Base-by-base conservation (phyloP, 2,888 invertebrate species). In the Melinopterus prodromus region DNA sequence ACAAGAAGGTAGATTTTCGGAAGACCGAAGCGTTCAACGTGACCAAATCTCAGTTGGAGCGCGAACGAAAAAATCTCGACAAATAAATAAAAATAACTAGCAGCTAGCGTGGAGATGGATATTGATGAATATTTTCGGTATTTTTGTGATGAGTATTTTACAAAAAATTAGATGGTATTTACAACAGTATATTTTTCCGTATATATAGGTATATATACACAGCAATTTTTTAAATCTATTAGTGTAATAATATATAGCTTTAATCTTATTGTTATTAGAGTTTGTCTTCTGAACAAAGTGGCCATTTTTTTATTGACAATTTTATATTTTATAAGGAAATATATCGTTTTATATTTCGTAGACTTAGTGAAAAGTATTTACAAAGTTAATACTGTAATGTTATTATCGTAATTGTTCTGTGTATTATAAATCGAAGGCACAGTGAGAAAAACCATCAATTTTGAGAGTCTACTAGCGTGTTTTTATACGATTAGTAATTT, bases 21-120 rank as follows among this genome's bases (percentile, higher is more conserved):
- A 98, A 97, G 91, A 98, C 98, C 0, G 95, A 97, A 88, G 98
- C 98, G 6, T 96, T 98, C 87, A 97, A 96, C 89, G 94, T 95
- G 81, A 97, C 96, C 69, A 92, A 95, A 77, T 94, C 95, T 87
- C 94, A 95, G 86, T 94, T 95, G 0, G 96, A 95, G 87, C 94
- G 93, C 82, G 93, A 93, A 69, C 89, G 95, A 82, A 87, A 88
- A 12, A 76, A 76, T n/a, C 37, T 70, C 71, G 72, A 78, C 14
- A 53, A 26, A 71, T 16, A 70, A 70, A 38, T 69, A 35, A 16
- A 69, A 75, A 38, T 70, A 37, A 76, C 53, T 53, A 53, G 53
- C 53, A 53, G 53, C 53, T 53, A 53, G 12, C 1, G 7, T 53
- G 53, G 53, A 9, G 12, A 36, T 69, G 69, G 35, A 74, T 78